Base-by-base conservation (phyloP, 2,888 invertebrate genomes). In the Neelides folsomi region DNA sequence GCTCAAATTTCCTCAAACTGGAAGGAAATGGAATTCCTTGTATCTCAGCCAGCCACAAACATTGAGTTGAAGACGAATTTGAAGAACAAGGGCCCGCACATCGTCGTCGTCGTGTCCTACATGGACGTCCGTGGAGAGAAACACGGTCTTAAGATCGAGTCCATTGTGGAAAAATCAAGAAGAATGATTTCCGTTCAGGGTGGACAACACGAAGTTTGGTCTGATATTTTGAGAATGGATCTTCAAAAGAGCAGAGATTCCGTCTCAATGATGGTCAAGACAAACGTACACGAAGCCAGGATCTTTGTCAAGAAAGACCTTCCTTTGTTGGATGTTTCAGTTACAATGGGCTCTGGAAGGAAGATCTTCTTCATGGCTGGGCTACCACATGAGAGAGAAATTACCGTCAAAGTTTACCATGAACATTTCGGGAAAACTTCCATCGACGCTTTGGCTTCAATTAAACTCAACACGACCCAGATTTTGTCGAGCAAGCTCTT, bases 401-500 rank as follows among this genome's bases (percentile, higher is more conserved):
- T 68, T 20, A 61, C 58, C 12, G 54, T 64, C 5, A 58, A 63
- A 37, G 49, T 64, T 1, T 57, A 60, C 8, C 63, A 66, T 18
- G 58, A 62, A 9, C 54, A 66, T 16, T 59, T 57, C 43, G 67
- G 64, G 27, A 54, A 54, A 34, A 60, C 57, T 9, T 61, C 62
- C n/a, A 51, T 56, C 10, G 68, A 68, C 41, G 58, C 62, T 13
- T 52, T 59, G 9, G 50, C 66, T 34, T 55, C 58, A 1, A 15
- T 68, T 20, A 55, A 63, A 20, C 63, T 69, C 12, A 68, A 68
- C 54, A 58, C 66, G 18, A 63, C 66, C 5, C 60, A 64, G 15
- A 51, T 66, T 12, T 53, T 69, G 3, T 66, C 66, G 35, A 63
- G 64, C 2, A 57, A 59, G 15, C 40, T 67, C 2, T 55, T 59